A percentile compares a stretch with the other conserved stretches of the same genome.
phyloP scores from a whole-genome alignment of 2,113 vertebrate species.

The Eira barbara region DNA sequence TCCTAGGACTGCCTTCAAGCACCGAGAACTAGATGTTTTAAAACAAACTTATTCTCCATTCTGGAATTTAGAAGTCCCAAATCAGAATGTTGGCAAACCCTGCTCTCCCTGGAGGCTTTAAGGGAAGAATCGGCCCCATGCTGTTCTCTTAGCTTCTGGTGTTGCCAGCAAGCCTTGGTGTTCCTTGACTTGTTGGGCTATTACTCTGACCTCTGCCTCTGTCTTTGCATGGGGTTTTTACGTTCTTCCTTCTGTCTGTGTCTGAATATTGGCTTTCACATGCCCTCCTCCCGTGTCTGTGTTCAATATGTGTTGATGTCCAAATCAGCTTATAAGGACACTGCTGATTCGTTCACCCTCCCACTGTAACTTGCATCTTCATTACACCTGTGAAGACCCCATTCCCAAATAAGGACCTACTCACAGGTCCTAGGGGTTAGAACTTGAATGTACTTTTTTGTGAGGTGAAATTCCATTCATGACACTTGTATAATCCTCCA shows the following conservation, averaged over 20 bases:
- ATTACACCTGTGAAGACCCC: background rate
- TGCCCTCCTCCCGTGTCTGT: background rate
- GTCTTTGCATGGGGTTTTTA: background rate
- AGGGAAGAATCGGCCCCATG: no score
- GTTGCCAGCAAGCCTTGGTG: background rate
- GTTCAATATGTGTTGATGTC: background rate
- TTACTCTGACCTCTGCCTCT: background rate
- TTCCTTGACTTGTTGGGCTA: background rate
- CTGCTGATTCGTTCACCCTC: background rate
- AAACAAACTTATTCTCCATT: background rate
- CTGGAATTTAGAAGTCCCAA: background rate
- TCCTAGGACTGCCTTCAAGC: background rate
- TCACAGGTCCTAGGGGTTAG: background rate
- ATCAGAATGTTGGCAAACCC: background rate
- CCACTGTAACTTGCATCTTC: background rate
- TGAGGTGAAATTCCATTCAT: background rate
- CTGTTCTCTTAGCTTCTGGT: background rate
- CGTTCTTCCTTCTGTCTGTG: background rate
- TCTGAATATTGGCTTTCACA: background rate
- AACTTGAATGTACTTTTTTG: background rate
- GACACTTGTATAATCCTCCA: accelerated
- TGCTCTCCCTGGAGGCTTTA: background rate
- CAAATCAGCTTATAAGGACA: background rate
- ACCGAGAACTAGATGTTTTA: background rate
- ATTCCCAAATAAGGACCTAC: background rate